Conservation (phyloP, 2,888 invertebrate genomes). For the Incurvaria masculella region DNA sequence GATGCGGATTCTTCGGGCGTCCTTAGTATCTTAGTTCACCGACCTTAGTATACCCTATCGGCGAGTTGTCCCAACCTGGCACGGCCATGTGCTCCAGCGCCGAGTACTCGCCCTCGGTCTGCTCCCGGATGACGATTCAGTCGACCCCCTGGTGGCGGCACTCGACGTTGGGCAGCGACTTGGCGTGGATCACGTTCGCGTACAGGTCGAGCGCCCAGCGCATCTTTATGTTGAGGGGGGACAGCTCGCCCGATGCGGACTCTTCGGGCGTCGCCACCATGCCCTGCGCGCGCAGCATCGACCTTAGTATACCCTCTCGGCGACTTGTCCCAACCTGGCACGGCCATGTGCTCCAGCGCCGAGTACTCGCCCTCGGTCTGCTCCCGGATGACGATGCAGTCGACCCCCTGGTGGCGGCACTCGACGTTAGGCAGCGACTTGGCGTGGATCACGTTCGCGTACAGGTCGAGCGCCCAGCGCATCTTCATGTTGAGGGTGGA, state of each 20-base stretch:
- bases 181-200: slow-evolving; percentile 95
- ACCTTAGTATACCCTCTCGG: too few relatives aligned
- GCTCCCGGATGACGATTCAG: slow-evolving; percentile 95
- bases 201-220: slow-evolving; percentile 79
- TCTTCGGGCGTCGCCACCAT: slow-evolving; percentile 87
- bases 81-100: slow-evolving; percentile 94
- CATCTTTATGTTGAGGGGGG: slow-evolving; percentile 92
- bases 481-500: slow-evolving; percentile 68
- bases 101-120: slow-evolving; percentile 99
- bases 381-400: slow-evolving; percentile 86
- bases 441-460: slow-evolving; percentile 84
- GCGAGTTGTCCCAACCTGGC: slow-evolving; percentile 48
- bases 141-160: slow-evolving; percentile 88
- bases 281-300: too few relatives aligned
- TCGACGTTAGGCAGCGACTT: slow-evolving; percentile 79
- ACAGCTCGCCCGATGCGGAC: slow-evolving; percentile 83
- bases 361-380: slow-evolving; percentile 94
- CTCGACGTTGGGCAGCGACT: slow-evolving; percentile 87
- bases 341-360: slow-evolving; percentile 82
- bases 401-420: slow-evolving; percentile 75
- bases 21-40: too few relatives aligned
- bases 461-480: slow-evolving; percentile 65
- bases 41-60: too few relatives aligned
- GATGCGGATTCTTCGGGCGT: slow-evolving; percentile 86
- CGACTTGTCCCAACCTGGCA: slow-evolving; percentile 29